Evolutionary conservation across 2,797 vertebrate species (phyloP).

Genomic region (Danio albolineatus): DNA sequence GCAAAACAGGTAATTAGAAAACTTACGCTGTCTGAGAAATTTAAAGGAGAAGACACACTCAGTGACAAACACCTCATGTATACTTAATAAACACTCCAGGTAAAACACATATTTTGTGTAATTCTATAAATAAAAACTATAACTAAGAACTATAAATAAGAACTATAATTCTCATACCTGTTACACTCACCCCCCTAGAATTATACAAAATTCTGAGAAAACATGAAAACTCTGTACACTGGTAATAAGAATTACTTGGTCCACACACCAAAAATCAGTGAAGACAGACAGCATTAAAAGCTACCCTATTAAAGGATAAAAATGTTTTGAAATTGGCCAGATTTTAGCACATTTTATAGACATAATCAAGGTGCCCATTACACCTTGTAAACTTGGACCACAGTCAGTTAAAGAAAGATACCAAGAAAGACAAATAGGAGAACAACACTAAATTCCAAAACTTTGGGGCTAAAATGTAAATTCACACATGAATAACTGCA

Average conservation of each 20-base stretch:
- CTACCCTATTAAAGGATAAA: neutral
- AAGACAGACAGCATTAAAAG: neutral
- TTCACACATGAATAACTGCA: slow-evolving; percentile 34
- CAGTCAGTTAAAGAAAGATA: no score
- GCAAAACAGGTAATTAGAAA: no score
- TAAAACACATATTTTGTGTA: no score
- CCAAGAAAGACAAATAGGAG: neutral
- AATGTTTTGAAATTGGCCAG: neutral
- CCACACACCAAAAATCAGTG: neutral
- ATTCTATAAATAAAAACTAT: no score
- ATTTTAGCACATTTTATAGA: slow-evolving; percentile 10
- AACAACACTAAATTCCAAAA: neutral
- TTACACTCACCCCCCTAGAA: neutral
- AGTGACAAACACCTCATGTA: no score
- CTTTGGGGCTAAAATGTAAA: neutral
- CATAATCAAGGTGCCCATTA: slow-evolving; percentile 27
- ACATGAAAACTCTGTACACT: neutral
- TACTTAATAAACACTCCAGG: no score
- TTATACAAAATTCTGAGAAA: neutral
- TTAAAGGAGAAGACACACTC: no score
- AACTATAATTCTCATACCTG: no score
- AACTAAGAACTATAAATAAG: no score
- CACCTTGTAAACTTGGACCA: slow-evolving; percentile 9
- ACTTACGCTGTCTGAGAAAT: no score
- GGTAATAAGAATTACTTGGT: neutral